Evolutionary conservation across 1,140 invertebrate species (phyloP).

Genomic region (Drosophila baimaii): DNA sequence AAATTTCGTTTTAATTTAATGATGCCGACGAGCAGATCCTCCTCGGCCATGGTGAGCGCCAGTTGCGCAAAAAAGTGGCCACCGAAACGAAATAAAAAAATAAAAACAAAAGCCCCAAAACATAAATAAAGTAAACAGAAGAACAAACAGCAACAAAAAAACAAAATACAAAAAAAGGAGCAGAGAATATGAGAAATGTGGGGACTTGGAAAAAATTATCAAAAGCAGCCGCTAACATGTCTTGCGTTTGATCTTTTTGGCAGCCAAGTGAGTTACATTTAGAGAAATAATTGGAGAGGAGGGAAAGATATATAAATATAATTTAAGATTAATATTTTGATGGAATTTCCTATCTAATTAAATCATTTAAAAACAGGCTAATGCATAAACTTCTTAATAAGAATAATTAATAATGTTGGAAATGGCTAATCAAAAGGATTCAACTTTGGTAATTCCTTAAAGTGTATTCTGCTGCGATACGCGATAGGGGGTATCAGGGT

Average conservation of each 20-base stretch:
- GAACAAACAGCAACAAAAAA: conserved; percentile 13
- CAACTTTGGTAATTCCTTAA: too few relatives aligned
- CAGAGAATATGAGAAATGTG: conserved; percentile 77
- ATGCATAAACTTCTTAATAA: too few relatives aligned
- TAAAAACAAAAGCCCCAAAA: conserved; percentile 18
- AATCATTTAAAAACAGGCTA: too few relatives aligned
- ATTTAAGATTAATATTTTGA: too few relatives aligned
- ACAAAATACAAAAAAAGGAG: conserved; percentile 37
- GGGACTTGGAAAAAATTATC: conserved; percentile 72
- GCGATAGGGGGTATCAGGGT: conserved; percentile 35
- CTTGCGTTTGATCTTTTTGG: conserved; percentile 77
- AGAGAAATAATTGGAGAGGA: background rate
- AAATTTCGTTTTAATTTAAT: conserved; percentile 84
- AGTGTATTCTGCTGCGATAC: conserved; percentile 8
- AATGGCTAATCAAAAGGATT: too few relatives aligned
- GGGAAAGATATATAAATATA: background rate
- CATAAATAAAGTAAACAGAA: conserved; percentile 41
- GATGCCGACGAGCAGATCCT: conserved; percentile 58
- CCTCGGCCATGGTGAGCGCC: conserved; percentile 60
- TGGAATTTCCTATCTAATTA: too few relatives aligned
- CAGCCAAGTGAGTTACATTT: conserved; percentile 31
- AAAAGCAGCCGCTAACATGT: conserved; percentile 79
- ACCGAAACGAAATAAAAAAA: conserved; percentile 36
- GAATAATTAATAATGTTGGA: too few relatives aligned
- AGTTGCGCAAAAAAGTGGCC: conserved; percentile 67